A percentile compares a stretch with the other conserved stretches of the same genome.
Evolutionary conservation across 2,113 vertebrate species (phyloP).

Genomic region (Paratilapia polleni): DNA sequence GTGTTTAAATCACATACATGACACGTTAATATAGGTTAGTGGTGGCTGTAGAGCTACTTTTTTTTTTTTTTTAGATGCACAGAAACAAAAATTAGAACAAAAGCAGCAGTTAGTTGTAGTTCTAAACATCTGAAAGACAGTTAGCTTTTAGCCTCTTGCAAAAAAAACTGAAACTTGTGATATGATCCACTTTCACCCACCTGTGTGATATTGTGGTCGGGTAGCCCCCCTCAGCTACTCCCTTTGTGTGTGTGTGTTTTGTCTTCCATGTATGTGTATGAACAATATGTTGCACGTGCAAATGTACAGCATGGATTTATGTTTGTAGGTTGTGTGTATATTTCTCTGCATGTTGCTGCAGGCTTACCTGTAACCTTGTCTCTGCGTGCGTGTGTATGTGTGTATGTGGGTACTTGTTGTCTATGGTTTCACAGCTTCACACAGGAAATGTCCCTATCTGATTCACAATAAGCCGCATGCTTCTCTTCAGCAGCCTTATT

Average conservation of each 20-base stretch:
- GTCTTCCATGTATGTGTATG: neutral
- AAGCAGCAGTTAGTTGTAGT: neutral
- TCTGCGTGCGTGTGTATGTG: accelerated
- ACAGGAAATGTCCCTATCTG: neutral
- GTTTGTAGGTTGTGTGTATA: neutral
- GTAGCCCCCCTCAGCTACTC: neutral
- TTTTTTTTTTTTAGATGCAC: neutral
- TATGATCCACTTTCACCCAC: neutral
- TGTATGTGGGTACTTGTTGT: neutral
- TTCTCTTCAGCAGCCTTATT: neutral
- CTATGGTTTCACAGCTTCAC: neutral
- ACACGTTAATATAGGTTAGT: too few relatives aligned
- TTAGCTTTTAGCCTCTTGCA: neutral
- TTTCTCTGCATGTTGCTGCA: neutral
- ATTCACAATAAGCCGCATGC: neutral
- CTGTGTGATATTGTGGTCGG: neutral
- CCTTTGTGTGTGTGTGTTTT: neutral
- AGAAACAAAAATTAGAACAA: neutral
- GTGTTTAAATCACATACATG: neutral
- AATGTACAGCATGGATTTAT: neutral
- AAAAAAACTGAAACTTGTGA: neutral
- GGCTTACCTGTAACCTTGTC: neutral
- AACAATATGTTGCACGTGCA: neutral
- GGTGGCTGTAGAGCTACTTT: neutral
- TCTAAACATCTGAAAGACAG: neutral